These are phyloP conservation scores for Aurelia coerulea DNA, from an alignment of 30 jellyfish, hydroid and myxozoan species.

Conservation along the genomic window DNA sequence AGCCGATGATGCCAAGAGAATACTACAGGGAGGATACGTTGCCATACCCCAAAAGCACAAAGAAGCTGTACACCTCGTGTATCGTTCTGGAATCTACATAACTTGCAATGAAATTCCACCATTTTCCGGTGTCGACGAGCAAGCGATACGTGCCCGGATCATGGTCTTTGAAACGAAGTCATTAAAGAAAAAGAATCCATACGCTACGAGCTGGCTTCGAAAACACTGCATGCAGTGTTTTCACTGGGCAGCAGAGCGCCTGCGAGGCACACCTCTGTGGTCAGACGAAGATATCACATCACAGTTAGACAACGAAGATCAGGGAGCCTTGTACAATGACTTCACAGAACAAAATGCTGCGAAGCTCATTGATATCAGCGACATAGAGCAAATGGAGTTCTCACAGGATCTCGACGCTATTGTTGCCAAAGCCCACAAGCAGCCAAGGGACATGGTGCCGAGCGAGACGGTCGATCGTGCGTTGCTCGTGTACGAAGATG, in stretches of 20 bases:
- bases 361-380: neutral
- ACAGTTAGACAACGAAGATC: neutral
- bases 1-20: neutral
- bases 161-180: neutral
- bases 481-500: neutral
- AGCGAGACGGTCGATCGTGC: neutral
- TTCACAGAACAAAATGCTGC: neutral
- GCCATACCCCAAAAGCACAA: conserved; percentile 1
- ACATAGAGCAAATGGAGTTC: conserved; percentile 1
- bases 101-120: conserved; percentile 8
- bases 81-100: neutral
- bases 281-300: neutral
- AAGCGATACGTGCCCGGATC: neutral
- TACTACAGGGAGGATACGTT: conserved; percentile 5
- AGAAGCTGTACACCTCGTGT: neutral
- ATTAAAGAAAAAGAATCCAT: neutral
- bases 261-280: neutral
- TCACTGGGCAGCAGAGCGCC: neutral
- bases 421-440: neutral
- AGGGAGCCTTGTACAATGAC: conserved; percentile 18
- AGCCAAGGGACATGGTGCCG: neutral
- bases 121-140: neutral
- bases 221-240: neutral
- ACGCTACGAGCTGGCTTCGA: neutral
- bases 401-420: conserved; percentile 1